A percentile compares a stretch with the other conserved stretches of the same genome.
These are phyloP conservation scores for Acronicta psi DNA, from an alignment of 2,888 invertebrate genomes.

Conservation along the genomic window DNA sequence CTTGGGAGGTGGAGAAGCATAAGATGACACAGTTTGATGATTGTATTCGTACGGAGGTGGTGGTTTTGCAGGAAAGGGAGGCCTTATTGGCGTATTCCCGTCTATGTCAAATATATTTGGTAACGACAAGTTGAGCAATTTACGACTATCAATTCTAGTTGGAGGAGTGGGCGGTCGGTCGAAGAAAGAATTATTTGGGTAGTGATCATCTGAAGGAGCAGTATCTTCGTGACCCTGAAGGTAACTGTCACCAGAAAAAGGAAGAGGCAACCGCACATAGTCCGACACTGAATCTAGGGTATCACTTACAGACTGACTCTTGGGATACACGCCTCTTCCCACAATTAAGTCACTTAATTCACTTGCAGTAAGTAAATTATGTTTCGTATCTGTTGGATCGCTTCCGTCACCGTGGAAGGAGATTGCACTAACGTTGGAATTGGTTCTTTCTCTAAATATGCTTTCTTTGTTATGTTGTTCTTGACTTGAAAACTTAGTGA, in stretches of 20 bases:
- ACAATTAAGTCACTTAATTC: conserved; percentile 95
- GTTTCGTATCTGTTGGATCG: conserved; percentile 94
- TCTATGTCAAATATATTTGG: conserved; percentile 84
- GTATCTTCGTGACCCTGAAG: conserved; percentile 89
- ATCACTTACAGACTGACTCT: conserved; percentile 93
- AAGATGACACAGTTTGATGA: conserved; percentile 88
- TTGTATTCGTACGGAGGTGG: conserved; percentile 92
- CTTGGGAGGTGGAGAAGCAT: conserved; percentile 75
- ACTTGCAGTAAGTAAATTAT: conserved; percentile 93
- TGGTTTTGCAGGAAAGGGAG: conserved; percentile 83
- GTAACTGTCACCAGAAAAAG: conserved; percentile 89
- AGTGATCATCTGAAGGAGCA: conserved; percentile 89
- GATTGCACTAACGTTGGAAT: conserved; percentile 94
- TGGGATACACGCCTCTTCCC: conserved; percentile 93
- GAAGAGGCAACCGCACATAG: conserved; percentile 93
- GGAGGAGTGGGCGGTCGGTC: conserved; percentile 92
- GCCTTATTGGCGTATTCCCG: conserved; percentile 61
- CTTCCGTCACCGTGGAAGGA: conserved; percentile 97
- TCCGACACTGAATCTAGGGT: conserved; percentile 97
- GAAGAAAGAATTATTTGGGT: conserved; percentile 84
- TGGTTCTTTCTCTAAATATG: conserved; percentile 91
- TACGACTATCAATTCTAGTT: conserved; percentile 91
- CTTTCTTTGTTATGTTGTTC: conserved; percentile 85
- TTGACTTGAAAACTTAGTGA: conserved; percentile 71
- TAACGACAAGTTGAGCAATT: conserved; percentile 80